Conservation (phyloP, 2,797 vertebrate genomes). For the Dallia pectoralis region DNA sequence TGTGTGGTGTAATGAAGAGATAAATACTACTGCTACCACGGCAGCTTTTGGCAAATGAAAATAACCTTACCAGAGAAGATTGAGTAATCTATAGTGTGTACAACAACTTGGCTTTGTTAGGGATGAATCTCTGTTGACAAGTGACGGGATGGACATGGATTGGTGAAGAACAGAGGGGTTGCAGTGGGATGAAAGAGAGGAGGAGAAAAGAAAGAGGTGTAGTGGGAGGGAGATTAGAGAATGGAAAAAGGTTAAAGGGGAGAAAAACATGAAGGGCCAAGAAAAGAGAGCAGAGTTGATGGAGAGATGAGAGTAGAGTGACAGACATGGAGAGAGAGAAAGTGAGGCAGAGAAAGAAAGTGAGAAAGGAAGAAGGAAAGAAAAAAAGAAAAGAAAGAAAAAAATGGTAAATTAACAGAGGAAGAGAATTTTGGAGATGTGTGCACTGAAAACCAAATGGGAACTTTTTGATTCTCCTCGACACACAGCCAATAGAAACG, state of each 20-base stretch:
- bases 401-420: constrained; percentile 38
- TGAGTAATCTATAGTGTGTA: constrained; percentile 25
- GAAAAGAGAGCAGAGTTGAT: not conserved
- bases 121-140: constrained; percentile 27
- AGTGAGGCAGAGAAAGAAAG: not conserved
- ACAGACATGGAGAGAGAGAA: not conserved
- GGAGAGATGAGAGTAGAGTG: not conserved
- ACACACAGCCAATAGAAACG: not conserved
- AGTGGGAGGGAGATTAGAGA: not conserved
- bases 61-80: constrained; percentile 9
- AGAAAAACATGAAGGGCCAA: too few relatives aligned
- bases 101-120: constrained; percentile 30
- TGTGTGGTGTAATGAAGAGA: constrained; percentile 37
- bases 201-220: not conserved
- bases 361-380: not conserved
- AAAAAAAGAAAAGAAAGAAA: not conserved
- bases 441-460: too few relatives aligned
- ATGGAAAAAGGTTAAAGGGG: too few relatives aligned
- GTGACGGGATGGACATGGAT: constrained; percentile 10
- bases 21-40: constrained; percentile 40
- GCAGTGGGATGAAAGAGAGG: not conserved
- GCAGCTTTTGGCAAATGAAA: constrained; percentile 19
- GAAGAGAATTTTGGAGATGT: not conserved
- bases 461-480: constrained; percentile 1
- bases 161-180: not conserved